Base-by-base conservation (phyloP, 2,113 vertebrate species). In the Thalassoma bifasciatum region DNA sequence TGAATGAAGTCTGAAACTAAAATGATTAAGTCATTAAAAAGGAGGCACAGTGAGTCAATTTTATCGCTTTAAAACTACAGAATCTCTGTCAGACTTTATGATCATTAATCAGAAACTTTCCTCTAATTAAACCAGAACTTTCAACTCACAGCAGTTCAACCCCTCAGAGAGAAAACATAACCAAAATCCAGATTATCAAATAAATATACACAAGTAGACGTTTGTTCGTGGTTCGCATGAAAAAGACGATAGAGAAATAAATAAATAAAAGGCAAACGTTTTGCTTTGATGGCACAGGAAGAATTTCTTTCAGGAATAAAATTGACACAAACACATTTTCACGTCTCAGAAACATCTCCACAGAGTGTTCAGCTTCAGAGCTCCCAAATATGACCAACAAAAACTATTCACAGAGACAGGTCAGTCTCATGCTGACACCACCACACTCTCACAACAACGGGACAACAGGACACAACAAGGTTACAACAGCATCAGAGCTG, bases 361-460 rank as follows among this genome's bases (percentile, higher is more conserved):
- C 49, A 47, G 68, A 77, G 44, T 63, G 68, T 66, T 36, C 69
- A 64, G 53, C 23, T 40, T 46, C 30, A 2, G 3, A 46, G 30
- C 14, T 77, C 64, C n/a, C 87, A 75, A 38, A 67, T 73, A 24
- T 80, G 54, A 79, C 75, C 64, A 36, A 86, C 60, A 5, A 42
- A 46, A 61, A 84, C 75, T 80, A 82, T 90, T 68, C 67, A 30
- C 88, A 13, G 72, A 71, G 76, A 91, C 88, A 86, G 83, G 65
- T 91, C 89, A 47, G 74, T 79, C 84, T 84, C 90, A 92, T 92
- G 91, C 90, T 81, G 83, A 92, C 89, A 58, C 68, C 84, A 91
- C 86, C 53, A 88, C 82, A 90, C 70, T 79, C 84, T 76, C 85
- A 84, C 82, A 82, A 88, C 77, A 85, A 82, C 86, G 86, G 84